Percentiles rank a stretch among this genome's conserved stretches.
These are phyloP conservation scores for Seriola quinqueradiata DNA, from an alignment of 2,113 vertebrate genomes.

Conservation along the genomic window DNA sequence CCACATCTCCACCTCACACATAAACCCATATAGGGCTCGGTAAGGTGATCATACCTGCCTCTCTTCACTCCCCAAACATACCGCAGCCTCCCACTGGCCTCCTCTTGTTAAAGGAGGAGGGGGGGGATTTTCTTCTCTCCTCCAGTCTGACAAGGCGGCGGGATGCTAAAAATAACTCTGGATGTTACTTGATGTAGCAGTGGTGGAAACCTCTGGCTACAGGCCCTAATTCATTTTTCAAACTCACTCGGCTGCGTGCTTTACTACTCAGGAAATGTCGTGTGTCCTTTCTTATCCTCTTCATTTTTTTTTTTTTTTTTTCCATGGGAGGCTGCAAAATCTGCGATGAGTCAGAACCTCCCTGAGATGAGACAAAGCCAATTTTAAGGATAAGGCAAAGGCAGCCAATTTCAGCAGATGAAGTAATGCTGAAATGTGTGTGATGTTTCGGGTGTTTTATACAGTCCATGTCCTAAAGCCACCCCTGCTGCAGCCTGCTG, in stretches of 20 bases:
- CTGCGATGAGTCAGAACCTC: conserved; percentile 45
- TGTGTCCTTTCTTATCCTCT: conserved; percentile 26
- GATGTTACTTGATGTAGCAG: conserved; percentile 68
- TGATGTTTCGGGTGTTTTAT: conserved; percentile 25
- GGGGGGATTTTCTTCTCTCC: conserved; percentile 57
- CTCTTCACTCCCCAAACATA: conserved; percentile 25
- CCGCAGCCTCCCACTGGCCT: conserved; percentile 32
- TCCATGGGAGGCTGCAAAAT: conserved; percentile 25
- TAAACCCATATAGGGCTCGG: not conserved
- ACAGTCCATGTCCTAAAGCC: conserved; percentile 47
- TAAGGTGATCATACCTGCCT: conserved; percentile 18
- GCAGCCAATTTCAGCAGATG: conserved; percentile 10
- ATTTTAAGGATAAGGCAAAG: conserved; percentile 9
- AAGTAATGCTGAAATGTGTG: conserved; percentile 3
- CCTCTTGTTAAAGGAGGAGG: conserved; percentile 18
- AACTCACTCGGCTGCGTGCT: conserved; percentile 57
- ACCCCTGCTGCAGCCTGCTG: conserved; percentile 38
- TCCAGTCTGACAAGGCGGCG: conserved; percentile 61
- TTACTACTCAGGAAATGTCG: conserved; percentile 51
- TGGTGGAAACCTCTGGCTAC: conserved; percentile 75
- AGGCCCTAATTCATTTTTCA: conserved; percentile 76
- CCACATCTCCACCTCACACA: not conserved
- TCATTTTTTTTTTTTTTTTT: not conserved
- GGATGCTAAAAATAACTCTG: conserved; percentile 84
- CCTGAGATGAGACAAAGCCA: conserved; percentile 24